These are phyloP conservation scores for Neoniphon sammara DNA, from an alignment of 2,797 vertebrate species.

Conservation along the genomic window DNA sequence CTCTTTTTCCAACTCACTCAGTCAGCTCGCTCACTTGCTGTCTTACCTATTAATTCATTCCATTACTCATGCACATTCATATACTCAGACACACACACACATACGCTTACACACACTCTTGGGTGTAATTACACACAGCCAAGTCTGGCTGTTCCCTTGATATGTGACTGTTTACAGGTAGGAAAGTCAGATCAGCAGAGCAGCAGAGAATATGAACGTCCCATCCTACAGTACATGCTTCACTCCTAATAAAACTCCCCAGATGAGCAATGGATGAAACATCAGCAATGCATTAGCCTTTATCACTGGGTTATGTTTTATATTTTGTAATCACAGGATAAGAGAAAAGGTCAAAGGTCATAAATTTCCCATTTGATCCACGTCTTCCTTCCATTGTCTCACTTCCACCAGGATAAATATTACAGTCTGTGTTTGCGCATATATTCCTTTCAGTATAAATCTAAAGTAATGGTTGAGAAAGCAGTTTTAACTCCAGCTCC, in stretches of 20 bases:
- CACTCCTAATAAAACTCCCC: neutral
- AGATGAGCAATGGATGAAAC: slow-evolving; percentile 30
- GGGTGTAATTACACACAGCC: neutral
- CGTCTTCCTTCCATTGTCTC: slow-evolving; percentile 47
- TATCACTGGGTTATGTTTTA: slow-evolving; percentile 31
- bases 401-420: slow-evolving; percentile 43
- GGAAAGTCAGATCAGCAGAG: neutral
- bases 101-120: neutral
- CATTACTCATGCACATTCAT: neutral
- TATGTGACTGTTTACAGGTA: no score
- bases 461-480: slow-evolving; percentile 60
- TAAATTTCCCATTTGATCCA: slow-evolving; percentile 55
- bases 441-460: slow-evolving; percentile 60
- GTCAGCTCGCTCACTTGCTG: neutral
- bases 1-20: neutral
- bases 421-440: slow-evolving; percentile 46
- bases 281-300: slow-evolving; percentile 1
- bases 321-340: slow-evolving; percentile 56
- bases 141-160: no score
- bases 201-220: neutral
- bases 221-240: neutral
- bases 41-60: neutral
- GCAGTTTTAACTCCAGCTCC: slow-evolving; percentile 59
- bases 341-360: slow-evolving; percentile 30
- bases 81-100: neutral